Conservation (phyloP, 2,888 invertebrate species). For the Cancer borealis region DNA sequence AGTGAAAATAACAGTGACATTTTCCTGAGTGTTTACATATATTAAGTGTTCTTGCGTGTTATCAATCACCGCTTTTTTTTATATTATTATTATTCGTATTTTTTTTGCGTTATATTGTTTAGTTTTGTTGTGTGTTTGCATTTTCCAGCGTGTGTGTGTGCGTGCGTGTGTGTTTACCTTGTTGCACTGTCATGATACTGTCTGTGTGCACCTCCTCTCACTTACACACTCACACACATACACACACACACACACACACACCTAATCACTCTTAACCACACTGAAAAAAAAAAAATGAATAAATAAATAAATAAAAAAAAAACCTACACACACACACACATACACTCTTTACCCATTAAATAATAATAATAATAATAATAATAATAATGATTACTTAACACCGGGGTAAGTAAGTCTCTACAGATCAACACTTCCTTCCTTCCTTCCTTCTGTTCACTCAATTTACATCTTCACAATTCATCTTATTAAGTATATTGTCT, state of each 20-base stretch:
- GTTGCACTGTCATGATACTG: no score
- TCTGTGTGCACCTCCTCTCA: neutral
- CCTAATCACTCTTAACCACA: neutral
- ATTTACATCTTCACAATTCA: no score
- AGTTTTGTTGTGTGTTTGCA: neutral
- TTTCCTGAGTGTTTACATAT: no score
- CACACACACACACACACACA: slow-evolving; percentile 35
- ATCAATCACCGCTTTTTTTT: neutral
- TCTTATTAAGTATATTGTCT: no score
- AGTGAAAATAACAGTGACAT: no score
- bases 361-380: no score
- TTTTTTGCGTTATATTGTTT: neutral
- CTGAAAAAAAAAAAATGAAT: neutral
- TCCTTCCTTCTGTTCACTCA: no score
- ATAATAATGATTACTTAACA: no score
- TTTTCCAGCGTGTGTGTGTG: neutral
- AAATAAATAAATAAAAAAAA: neutral
- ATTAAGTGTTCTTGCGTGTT: no score
- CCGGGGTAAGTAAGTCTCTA: no score
- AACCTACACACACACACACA: neutral
- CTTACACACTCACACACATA: neutral
- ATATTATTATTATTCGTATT: neutral
- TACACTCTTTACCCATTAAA: no score
- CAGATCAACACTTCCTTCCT: no score
- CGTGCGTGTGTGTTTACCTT: neutral